Percentiles rank a stretch among this genome's conserved stretches.
These are phyloP conservation scores for Ataeniobius toweri DNA, from an alignment of 2,797 vertebrate genomes.

Conservation along the genomic window DNA sequence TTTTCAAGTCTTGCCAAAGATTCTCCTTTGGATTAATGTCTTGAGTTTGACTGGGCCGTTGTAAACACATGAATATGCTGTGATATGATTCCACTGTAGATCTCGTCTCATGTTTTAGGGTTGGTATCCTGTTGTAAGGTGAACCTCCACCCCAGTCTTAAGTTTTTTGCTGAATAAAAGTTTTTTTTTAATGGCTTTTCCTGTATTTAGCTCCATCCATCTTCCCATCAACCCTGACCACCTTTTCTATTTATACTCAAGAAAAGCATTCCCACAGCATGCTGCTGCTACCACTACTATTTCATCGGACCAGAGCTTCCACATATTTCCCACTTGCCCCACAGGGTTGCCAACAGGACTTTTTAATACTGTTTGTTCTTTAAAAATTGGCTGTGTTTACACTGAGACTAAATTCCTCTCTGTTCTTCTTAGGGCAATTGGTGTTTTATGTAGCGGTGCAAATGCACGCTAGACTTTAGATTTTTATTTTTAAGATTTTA, in stretches of 20 bases:
- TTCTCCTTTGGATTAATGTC: too few relatives aligned
- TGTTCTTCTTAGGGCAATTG: background rate
- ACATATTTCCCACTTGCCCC: background rate
- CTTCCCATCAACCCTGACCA: background rate
- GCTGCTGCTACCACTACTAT: background rate
- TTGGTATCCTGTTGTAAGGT: too few relatives aligned
- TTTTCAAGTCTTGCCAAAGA: too few relatives aligned
- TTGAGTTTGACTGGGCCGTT: too few relatives aligned
- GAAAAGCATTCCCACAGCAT: background rate
- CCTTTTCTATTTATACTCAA: background rate
- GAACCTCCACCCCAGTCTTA: background rate
- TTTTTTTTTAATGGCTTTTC: background rate
- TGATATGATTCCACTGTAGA: too few relatives aligned
- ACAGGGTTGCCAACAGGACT: background rate
- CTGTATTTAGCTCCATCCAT: background rate
- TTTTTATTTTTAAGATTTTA: background rate
- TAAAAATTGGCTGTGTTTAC: background rate
- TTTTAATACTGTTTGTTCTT: background rate
- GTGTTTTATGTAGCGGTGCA: background rate
- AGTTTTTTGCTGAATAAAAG: background rate
- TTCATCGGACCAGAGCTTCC: background rate
- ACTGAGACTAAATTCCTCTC: background rate
- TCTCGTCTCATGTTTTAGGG: too few relatives aligned
- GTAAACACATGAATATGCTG: too few relatives aligned
- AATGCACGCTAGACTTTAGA: background rate